Percentiles rank a stretch among this genome's conserved stretches.
Conservation (phyloP, 2,888 invertebrate genomes). For the Acronicta aceris region DNA sequence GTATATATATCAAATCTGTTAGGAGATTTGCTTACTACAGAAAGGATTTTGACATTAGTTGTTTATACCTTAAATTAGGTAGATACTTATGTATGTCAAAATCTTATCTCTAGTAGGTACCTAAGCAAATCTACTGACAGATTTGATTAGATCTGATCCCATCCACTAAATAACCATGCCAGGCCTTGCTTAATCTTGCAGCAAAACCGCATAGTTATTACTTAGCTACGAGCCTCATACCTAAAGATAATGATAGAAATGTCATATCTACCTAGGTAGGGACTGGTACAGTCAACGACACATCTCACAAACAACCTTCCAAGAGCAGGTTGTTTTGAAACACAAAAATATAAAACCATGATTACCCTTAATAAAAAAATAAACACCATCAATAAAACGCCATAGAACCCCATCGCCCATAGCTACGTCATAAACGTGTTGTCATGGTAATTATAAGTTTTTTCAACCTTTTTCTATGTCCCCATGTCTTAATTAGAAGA, state of each 20-base stretch:
- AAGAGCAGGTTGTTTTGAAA: background rate
- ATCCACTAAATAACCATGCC: no score
- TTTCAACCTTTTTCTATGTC: slow-evolving; percentile 38
- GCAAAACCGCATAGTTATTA: no score
- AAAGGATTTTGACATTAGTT: no score
- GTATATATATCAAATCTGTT: no score
- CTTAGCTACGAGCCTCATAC: no score
- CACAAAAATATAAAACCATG: slow-evolving; percentile 13
- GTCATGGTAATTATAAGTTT: slow-evolving; percentile 63
- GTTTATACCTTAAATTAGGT: no score
- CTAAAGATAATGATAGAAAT: background rate
- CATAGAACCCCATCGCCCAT: slow-evolving; percentile 34
- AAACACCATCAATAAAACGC: slow-evolving; percentile 35
- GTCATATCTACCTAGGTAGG: background rate
- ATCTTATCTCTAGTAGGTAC: no score
- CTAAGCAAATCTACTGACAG: no score
- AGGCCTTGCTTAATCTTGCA: no score
- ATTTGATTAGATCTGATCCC: no score
- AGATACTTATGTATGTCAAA: no score
- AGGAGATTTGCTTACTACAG: no score
- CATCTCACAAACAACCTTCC: background rate
- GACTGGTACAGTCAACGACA: background rate
- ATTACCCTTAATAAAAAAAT: slow-evolving; percentile 36
- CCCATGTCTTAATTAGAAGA: slow-evolving; percentile 62
- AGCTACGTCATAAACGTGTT: slow-evolving; percentile 57